Percentiles rank a stretch among this genome's conserved stretches.
Conservation (phyloP, 1,140 invertebrate species). For the Euschistus heros region DNA sequence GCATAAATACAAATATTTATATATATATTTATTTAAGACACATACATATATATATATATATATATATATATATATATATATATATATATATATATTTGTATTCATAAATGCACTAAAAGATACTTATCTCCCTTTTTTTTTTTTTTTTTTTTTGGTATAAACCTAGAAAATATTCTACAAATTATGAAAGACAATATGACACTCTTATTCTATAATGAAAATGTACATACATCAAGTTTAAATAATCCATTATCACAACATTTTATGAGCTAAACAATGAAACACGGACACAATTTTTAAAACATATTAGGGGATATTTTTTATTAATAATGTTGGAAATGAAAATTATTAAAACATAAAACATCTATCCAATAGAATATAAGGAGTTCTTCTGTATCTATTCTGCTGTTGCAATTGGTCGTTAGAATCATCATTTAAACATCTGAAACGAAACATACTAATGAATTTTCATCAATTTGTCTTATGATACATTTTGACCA, state of each 20-base stretch:
- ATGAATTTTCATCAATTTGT: too few species aligned
- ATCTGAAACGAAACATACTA: not conserved
- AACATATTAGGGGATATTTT: not conserved
- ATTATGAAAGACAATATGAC: constrained; percentile 3
- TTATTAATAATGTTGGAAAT: not conserved
- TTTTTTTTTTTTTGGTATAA: not conserved
- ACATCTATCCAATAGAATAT: not conserved
- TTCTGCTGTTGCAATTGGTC: not conserved
- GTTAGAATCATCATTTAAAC: not conserved
- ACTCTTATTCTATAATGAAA: constrained; percentile 2
- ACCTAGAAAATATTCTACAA: constrained; percentile 8
- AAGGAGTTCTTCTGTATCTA: not conserved
- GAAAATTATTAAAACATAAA: not conserved
- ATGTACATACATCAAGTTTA: not conserved
- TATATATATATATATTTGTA: too few species aligned
- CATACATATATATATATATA: too few species aligned
- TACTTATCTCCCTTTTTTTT: not conserved
- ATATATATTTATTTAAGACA: too few species aligned
- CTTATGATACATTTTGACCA: too few species aligned
- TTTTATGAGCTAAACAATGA: constrained; percentile 3
- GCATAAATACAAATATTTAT: too few species aligned
- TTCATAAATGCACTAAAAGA: too few species aligned
- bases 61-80: too few species aligned
- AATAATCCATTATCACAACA: constrained; percentile 5
- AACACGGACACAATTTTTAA: not conserved